A percentile compares a stretch with the other conserved stretches of the same genome.
Conservation (phyloP, 2,888 invertebrate genomes). For the Bruchidius siliquastri region DNA sequence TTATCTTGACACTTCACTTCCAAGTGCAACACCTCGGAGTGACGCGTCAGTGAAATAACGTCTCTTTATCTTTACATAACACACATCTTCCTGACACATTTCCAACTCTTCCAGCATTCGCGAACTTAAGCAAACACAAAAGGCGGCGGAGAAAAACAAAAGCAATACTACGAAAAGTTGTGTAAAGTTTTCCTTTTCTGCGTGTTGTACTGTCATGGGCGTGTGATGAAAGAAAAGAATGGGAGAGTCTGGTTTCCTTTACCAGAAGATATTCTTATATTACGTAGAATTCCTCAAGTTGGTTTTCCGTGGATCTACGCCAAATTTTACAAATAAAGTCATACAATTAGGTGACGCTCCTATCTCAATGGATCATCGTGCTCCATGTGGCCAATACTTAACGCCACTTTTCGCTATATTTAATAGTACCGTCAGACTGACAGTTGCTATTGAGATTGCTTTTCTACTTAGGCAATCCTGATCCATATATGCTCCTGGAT, state of each 20-base stretch:
- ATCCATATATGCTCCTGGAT: too few relatives aligned
- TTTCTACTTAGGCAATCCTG: too few relatives aligned
- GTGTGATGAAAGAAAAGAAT: neutral
- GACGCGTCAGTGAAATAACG: neutral
- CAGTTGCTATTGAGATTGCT: too few relatives aligned
- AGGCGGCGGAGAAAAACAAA: neutral
- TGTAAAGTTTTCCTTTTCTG: neutral
- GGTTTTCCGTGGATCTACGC: too few relatives aligned
- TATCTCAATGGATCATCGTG: too few relatives aligned
- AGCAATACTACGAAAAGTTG: neutral
- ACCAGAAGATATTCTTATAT: neutral
- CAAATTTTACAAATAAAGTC: too few relatives aligned
- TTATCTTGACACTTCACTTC: neutral
- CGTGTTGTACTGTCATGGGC: neutral
- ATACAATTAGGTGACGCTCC: too few relatives aligned
- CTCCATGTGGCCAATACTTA: too few relatives aligned
- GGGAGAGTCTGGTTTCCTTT: neutral
- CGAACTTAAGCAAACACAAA: neutral
- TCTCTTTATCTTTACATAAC: neutral
- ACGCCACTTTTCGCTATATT: too few relatives aligned
- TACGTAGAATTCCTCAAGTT: too few relatives aligned
- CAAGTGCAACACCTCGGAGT: neutral
- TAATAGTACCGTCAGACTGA: too few relatives aligned
- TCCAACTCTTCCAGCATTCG: neutral
- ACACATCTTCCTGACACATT: neutral